Conservation (phyloP, 92 coral and sea anemone genomes). For the Nematostella vectensis region DNA sequence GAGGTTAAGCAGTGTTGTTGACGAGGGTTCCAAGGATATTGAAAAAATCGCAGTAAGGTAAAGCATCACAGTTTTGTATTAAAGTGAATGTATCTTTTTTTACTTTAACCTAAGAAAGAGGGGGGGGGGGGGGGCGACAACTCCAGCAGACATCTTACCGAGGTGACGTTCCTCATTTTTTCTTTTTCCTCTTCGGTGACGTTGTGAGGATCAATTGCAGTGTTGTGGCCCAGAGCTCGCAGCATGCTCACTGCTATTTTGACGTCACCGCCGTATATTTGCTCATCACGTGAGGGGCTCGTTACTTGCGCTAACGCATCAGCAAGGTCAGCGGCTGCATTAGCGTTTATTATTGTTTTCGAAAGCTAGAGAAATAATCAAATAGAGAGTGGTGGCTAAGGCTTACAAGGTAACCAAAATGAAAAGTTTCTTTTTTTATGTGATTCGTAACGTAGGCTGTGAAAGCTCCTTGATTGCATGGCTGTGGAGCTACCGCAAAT, state of each 20-base stretch:
- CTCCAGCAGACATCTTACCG: slow-evolving; percentile 25
- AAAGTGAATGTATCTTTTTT: neutral
- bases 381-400: neutral
- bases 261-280: slow-evolving; percentile 66
- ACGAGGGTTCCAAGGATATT: too few species aligned
- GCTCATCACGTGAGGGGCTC: slow-evolving; percentile 12
- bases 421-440: too few species aligned
- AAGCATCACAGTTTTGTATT: too few species aligned
- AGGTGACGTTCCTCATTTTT: slow-evolving; percentile 23
- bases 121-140: too few species aligned
- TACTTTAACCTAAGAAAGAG: too few species aligned
- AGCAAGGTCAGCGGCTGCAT: slow-evolving; percentile 28
- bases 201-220: slow-evolving; percentile 13
- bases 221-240: slow-evolving; percentile 30
- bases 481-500: too few species aligned
- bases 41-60: too few species aligned
- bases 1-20: too few species aligned
- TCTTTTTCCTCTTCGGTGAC: slow-evolving; percentile 17
- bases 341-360: slow-evolving; percentile 2
- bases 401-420: too few species aligned
- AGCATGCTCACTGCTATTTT: slow-evolving; percentile 53
- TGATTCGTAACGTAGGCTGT: too few species aligned
- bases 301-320: slow-evolving; percentile 32
- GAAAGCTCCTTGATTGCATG: too few species aligned
- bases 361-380: slow-evolving; percentile 7